Base-by-base conservation (phyloP, 1,140 invertebrate species). In the Arion vulgaris region DNA sequence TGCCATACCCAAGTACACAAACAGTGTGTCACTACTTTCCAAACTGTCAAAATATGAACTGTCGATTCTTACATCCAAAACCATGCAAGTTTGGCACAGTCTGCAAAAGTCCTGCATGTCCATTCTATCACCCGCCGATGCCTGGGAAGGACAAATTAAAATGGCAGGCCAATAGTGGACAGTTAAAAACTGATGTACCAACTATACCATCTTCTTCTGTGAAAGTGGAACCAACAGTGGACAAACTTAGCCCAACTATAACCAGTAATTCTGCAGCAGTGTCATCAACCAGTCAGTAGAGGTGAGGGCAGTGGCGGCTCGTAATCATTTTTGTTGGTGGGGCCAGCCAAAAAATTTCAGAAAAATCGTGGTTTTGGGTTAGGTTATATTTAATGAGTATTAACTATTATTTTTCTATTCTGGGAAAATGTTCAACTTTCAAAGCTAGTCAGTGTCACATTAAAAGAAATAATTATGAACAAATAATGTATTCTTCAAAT, bases 51-150 rank as follows among this genome's bases (percentile, higher is more conserved):
- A 93, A 93, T 85, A 81, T 91, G 72, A 86, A 86, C 51, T 94
- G 93, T 86, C 85, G 87, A 32, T 94, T 92, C 85, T 84, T 89
- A 73, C 93, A 94, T 85, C 93, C 93, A 69, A 92, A 90, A 90
- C 86, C 90, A 11, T 92, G 91, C 82, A 86, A 89, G 32, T 92
- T 87, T 86, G 91, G 91, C 34, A 34, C 87, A n/a, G 80, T 73
- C 34, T 92, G 91, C 86, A 85, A 82, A 32, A 89, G 86, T 36
- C 57, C 75, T n/a, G 82, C 82, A 11, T 89, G 88, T 77, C 77
- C 81, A 28, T 88, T 86, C 49, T 85, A 86, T 69, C 87, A 89
- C 81, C 87, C 87, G n/a, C 34, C 85, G 57, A 53, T 87, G 51
- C 87, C 84, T 26, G 77, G 32, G 34, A 86, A 85, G 79, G 84